Evolutionary conservation across 2,113 vertebrate genomes (phyloP).

Genomic region (Scomber scombrus): DNA sequence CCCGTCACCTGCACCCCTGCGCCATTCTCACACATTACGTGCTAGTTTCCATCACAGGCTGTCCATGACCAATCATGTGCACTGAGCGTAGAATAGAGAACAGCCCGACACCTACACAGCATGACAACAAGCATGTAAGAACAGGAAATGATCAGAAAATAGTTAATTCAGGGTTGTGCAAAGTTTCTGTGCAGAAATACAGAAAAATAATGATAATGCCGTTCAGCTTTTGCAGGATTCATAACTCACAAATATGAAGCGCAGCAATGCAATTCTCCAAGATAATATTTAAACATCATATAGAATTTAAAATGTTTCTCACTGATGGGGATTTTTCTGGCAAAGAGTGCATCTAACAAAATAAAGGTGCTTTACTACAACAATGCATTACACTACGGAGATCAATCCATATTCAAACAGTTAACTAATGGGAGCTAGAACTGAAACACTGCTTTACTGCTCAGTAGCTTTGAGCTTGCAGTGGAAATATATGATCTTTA

Average conservation of each 20-base stretch:
- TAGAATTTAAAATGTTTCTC: background rate
- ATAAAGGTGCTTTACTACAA: too few species aligned
- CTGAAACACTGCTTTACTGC: too few species aligned
- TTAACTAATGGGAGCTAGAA: too few species aligned
- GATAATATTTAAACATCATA: background rate
- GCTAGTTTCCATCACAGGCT: constrained; percentile 81
- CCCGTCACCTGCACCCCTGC: constrained; percentile 64
- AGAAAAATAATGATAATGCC: background rate
- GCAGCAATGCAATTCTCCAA: background rate
- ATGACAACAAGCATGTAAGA: constrained; percentile 9
- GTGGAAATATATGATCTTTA: background rate
- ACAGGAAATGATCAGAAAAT: constrained; percentile 30
- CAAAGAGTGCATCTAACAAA: background rate
- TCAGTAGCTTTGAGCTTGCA: too few species aligned
- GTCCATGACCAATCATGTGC: constrained; percentile 84
- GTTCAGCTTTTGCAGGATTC: background rate
- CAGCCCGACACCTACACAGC: constrained; percentile 49
- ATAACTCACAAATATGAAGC: background rate
- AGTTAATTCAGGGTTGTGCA: background rate
- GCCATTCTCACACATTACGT: constrained; percentile 30
- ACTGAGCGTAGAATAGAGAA: constrained; percentile 69
- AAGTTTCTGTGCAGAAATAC: background rate
- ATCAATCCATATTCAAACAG: too few species aligned
- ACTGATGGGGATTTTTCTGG: background rate
- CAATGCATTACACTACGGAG: too few species aligned